phyloP scores from a whole-genome alignment of 2,888 invertebrate species.

The Schizotus pectinicornis region DNA sequence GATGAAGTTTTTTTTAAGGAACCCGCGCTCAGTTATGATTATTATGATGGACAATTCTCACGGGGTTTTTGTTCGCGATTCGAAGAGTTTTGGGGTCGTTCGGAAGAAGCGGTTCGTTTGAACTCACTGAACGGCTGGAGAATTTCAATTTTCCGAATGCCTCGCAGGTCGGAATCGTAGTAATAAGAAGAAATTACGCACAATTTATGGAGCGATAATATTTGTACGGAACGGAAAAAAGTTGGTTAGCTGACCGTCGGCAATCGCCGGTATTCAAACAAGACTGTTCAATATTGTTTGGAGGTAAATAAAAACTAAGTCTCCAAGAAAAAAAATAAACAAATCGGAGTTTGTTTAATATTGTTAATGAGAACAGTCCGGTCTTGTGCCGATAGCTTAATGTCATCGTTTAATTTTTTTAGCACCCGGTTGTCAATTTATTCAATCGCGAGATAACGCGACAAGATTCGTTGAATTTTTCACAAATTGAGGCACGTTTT shows the following conservation, averaged over 20 bases:
- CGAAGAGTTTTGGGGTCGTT: conserved; percentile 9
- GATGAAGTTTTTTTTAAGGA: conserved; percentile 48
- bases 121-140: conserved; percentile 44
- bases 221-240: conserved; percentile 45
- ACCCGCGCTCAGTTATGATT: conserved; percentile 49
- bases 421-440: too few species aligned
- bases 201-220: conserved; percentile 55
- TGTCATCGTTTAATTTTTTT: too few species aligned
- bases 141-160: conserved; percentile 56
- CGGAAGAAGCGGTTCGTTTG: conserved; percentile 49
- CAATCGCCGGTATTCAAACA: conserved; percentile 17
- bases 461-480: too few species aligned
- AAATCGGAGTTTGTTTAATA: not conserved
- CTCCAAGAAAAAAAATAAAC: not conserved
- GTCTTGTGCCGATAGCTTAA: too few species aligned
- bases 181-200: conserved; percentile 55
- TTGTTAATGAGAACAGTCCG: too few species aligned
- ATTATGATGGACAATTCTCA: conserved; percentile 46
- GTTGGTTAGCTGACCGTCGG: conserved; percentile 15
- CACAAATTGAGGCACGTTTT: too few species aligned
- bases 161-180: conserved; percentile 49
- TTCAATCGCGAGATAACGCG: too few species aligned
- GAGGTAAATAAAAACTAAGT: too few species aligned
- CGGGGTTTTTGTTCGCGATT: conserved; percentile 35
- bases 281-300: conserved; percentile 17